Percentiles rank a stretch among this genome's conserved stretches.
These are phyloP conservation scores for Drosophila dunni DNA, from an alignment of 1,140 invertebrate genomes.

Conservation along the genomic window DNA sequence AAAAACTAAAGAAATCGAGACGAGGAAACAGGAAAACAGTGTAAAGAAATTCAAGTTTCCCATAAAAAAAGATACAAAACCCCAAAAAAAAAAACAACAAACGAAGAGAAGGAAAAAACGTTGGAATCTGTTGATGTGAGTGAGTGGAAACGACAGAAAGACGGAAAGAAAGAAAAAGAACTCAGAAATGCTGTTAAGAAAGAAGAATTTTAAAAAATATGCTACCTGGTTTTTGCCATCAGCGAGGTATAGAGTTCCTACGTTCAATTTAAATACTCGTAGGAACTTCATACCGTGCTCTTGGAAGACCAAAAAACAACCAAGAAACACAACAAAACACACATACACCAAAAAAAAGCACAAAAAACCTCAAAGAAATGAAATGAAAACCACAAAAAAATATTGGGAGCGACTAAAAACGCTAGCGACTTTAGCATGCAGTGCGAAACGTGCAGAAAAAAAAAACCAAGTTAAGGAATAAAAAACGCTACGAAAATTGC, in stretches of 20 bases:
- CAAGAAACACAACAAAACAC: slow-evolving; percentile 22
- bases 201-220: slow-evolving; percentile 61
- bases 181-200: slow-evolving; percentile 45
- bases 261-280: slow-evolving; percentile 83
- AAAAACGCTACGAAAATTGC: slow-evolving; percentile 9
- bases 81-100: slow-evolving; percentile 34
- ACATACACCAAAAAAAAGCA: background rate
- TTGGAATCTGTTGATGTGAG: slow-evolving; percentile 55
- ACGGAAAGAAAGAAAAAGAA: too few species aligned
- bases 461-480: slow-evolving; percentile 4
- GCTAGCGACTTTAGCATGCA: slow-evolving; percentile 37
- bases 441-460: slow-evolving; percentile 11
- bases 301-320: slow-evolving; percentile 84
- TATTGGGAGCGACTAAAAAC: slow-evolving; percentile 28
- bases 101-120: slow-evolving; percentile 37
- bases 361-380: slow-evolving; percentile 10
- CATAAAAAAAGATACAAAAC: slow-evolving; percentile 4
- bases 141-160: slow-evolving; percentile 25
- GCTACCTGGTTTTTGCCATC: slow-evolving; percentile 84
- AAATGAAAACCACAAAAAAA: slow-evolving; percentile 14
- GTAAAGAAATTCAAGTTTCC: slow-evolving; percentile 46
- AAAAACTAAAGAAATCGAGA: slow-evolving; percentile 37
- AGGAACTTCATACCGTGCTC: slow-evolving; percentile 85
- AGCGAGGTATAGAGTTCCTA: slow-evolving; percentile 85
- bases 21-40: background rate